These are phyloP conservation scores for Nibea coibor DNA, from an alignment of 2,113 vertebrate genomes.

Conservation along the genomic window DNA sequence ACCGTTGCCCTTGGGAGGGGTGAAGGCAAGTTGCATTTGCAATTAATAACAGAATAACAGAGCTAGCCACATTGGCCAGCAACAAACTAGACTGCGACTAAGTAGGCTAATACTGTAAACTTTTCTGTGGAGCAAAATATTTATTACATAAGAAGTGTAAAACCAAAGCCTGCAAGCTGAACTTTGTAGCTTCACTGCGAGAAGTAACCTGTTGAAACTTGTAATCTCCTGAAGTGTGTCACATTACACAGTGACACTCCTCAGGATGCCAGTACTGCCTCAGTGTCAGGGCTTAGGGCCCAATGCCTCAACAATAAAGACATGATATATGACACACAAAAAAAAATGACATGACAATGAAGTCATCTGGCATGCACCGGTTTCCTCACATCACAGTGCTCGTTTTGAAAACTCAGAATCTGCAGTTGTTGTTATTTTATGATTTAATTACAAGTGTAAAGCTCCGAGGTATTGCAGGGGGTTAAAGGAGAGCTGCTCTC, in stretches of 20 bases:
- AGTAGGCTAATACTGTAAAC: background rate
- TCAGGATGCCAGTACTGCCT: conserved; percentile 5
- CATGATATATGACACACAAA: conserved; percentile 6
- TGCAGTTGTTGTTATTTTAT: conserved; percentile 74
- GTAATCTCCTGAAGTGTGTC: conserved; percentile 52
- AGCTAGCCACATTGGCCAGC: background rate
- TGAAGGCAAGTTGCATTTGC: conserved; percentile 4
- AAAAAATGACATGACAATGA: conserved; percentile 20
- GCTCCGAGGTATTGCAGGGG: conserved; percentile 54
- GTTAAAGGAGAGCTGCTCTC: conserved; percentile 68
- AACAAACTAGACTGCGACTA: background rate
- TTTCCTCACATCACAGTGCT: conserved; percentile 42
- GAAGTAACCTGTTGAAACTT: conserved; percentile 54
- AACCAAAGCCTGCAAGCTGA: background rate
- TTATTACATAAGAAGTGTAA: background rate
- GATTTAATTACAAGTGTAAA: conserved; percentile 77
- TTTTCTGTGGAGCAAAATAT: background rate
- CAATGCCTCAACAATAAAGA: conserved; percentile 12
- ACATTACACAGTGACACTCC: conserved; percentile 48
- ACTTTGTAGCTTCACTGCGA: background rate
- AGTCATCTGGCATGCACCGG: conserved; percentile 36
- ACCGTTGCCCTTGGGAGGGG: too few species aligned
- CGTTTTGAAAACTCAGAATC: conserved; percentile 50
- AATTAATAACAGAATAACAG: conserved; percentile 15
- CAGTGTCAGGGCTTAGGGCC: background rate